Evolutionary conservation across 2,888 invertebrate species (phyloP), one percentile per base, ranked within the genome.

Genomic region (Hypselothyrea guttata): DNA sequence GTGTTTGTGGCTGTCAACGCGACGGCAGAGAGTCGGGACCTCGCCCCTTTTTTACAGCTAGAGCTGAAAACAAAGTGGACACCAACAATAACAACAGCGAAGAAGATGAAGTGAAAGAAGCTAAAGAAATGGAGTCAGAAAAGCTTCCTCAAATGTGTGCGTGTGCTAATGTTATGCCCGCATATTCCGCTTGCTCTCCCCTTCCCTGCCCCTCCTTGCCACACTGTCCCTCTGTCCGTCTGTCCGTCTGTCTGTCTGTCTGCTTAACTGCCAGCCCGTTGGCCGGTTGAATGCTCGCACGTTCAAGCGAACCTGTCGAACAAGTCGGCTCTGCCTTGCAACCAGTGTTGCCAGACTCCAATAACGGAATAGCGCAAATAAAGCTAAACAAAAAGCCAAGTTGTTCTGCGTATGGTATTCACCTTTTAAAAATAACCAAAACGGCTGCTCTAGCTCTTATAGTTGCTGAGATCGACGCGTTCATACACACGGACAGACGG

Each of bases 1-100:
- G 5, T 22, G 22, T 5, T 7, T 35, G 30, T 8, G 16, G 44
- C 38, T 37, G 53, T 18, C 22, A 22, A 22, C 22, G 22, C 2
- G 22, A 22, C 22, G 22, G 45, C 45, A 30, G 28, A 9, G 28
- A 37, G 44, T 28, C 37, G 44, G 52, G 18, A 38, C 18, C 27
- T 46, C 18, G 46, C 27, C 38, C 18, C 38, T 16, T 38, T 38
- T 22, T 22, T 22, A 22, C 22, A 4, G 22, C 22, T 22, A 22
- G 16, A 15, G 9, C 37, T 16, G 2, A 11, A 38, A 38, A 38
- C 38, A 38, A 38, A 38, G 18, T 18, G 38, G 9, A 15, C 37
- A 2, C 35, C 35, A 5, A 7, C 4, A 28, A 9, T n/a, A 7
- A 34, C 2, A 28, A n/a, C n/a, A 31, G 16, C 1, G 7, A 18